Percentiles rank a stretch among this genome's conserved stretches.
phyloP scores from a whole-genome alignment of 2,113 vertebrate genomes.

The Sus scrofa region T2T-Sscrofa CM000827.6:37961501-37962000 shows the following conservation, averaged over 20 bases:
- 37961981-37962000: background rate
- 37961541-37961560: too few relatives aligned
- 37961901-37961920: constrained; percentile 21
- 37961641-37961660: too few relatives aligned
- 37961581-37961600: too few relatives aligned
- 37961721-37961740: background rate
- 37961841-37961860: background rate
- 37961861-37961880: background rate
- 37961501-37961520: too few relatives aligned
- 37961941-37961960: background rate
- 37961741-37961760: background rate
- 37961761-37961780: background rate
- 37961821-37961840: background rate
- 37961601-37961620: too few relatives aligned
- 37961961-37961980: background rate
- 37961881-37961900: background rate
- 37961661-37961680: background rate
- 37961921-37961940: background rate
- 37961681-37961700: background rate
- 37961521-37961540: too few relatives aligned
- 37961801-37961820: background rate
- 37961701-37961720: background rate
- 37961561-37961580: too few relatives aligned
- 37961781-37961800: accelerated
- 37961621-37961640: too few relatives aligned